A percentile compares a stretch with the other conserved stretches of the same genome.
Conservation (phyloP, 2,113 vertebrate genomes). For the Catharus minimus region DNA sequence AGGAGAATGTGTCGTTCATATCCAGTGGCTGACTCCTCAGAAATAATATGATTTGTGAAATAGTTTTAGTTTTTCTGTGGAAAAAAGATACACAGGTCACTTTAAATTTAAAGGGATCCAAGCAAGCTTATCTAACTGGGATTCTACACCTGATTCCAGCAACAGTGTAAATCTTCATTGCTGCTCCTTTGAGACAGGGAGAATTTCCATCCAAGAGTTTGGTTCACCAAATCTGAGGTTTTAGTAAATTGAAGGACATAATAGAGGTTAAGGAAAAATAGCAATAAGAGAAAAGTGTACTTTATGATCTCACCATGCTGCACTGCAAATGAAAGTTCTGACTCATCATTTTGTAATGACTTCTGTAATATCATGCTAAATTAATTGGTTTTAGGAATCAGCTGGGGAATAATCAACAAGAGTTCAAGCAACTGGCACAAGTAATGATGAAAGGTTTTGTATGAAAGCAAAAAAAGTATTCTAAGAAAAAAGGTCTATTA, state of each 20-base stretch:
- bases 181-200: background rate
- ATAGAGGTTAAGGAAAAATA: background rate
- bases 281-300: background rate
- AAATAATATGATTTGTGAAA: background rate
- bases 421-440: background rate
- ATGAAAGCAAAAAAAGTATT: background rate
- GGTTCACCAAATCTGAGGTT: background rate
- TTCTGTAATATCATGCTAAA: background rate
- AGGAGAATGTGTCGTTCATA: background rate
- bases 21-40: background rate
- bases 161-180: background rate
- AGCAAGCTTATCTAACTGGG: background rate
- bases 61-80: background rate
- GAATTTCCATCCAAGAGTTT: background rate
- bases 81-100: background rate
- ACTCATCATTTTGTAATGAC: background rate
- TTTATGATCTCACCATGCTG: background rate
- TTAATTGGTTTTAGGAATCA: background rate
- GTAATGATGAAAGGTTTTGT: background rate
- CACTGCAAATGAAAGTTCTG: background rate
- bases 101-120: background rate
- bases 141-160: background rate
- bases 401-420: background rate
- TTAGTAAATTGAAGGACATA: background rate
- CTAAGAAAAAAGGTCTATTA: background rate